Evolutionary conservation across 2,888 invertebrate species (phyloP).

Genomic region (Sphaerophoria rueppellii): DNA sequence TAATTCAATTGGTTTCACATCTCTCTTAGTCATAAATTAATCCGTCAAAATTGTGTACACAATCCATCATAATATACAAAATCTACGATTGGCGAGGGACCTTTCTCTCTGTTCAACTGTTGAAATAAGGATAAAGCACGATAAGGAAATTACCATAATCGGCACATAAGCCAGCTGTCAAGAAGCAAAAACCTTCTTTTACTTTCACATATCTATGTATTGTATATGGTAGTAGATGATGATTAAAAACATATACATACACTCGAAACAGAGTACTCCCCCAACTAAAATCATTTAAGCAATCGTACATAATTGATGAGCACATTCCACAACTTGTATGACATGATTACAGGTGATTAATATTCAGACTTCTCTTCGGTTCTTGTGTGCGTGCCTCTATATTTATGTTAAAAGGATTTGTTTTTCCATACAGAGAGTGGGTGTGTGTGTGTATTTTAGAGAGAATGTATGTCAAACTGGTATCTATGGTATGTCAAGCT

Average conservation of each 20-base stretch:
- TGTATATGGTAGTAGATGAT: not conserved
- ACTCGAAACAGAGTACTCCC: slow-evolving; percentile 10
- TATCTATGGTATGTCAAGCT: slow-evolving; percentile 37
- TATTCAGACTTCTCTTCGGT: slow-evolving; percentile 59
- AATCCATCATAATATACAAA: slow-evolving; percentile 50
- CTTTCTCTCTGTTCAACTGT: slow-evolving; percentile 39
- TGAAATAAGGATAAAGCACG: slow-evolving; percentile 48
- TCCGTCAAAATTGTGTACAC: slow-evolving; percentile 50
- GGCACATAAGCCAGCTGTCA: slow-evolving; percentile 46
- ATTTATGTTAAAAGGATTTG: slow-evolving; percentile 29
- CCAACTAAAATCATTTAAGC: slow-evolving; percentile 58
- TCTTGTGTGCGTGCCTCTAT: not conserved
- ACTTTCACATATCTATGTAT: not conserved
- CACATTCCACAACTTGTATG: slow-evolving; percentile 70
- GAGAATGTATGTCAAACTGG: slow-evolving; percentile 24
- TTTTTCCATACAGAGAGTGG: not conserved
- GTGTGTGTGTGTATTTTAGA: not conserved
- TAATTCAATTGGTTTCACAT: slow-evolving; percentile 53
- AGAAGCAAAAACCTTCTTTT: slow-evolving; percentile 39
- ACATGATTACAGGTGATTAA: slow-evolving; percentile 73
- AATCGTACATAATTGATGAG: slow-evolving; percentile 72
- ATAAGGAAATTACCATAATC: slow-evolving; percentile 54
- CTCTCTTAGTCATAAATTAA: slow-evolving; percentile 44
- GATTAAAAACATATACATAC: slow-evolving; percentile 12
- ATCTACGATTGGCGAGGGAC: slow-evolving; percentile 39